Base-by-base conservation (phyloP, 2,113 vertebrate species). In the Atrichornis clamosus region DNA sequence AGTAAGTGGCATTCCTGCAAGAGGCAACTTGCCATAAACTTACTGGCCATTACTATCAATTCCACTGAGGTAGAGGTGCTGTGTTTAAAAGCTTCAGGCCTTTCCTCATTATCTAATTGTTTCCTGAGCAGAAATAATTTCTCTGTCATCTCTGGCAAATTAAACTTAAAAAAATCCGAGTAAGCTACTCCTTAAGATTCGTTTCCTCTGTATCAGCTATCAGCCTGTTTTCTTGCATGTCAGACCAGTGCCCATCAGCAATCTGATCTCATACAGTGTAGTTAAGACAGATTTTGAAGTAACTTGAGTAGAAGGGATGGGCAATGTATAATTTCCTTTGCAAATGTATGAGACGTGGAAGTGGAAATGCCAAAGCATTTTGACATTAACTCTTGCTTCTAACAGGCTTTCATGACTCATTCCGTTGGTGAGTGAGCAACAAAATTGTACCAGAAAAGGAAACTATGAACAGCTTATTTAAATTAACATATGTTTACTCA, bases 121-220 rank as follows among this genome's bases (percentile, higher is more conserved):
- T 96, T 95, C 68, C 87, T 49, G 44, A 90, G 33, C 67, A 95
- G 84, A 72, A 91, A 76, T 89, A 73, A 91, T 85, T 94, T 85
- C 37, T 88, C 70, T 83, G 53, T 58, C 75, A 87, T 62, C 28
- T 76, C 49, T 93, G 58, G 70, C 41, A 93, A 91, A 89, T 87
- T 62, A 94, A 84, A 69, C 3, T 10, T 17, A 24, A 65, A 49
- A 62, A 14, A 59, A 47, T 4, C 10, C 13, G 75, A 65, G 23
- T 37, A 84, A 84, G 16, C 9, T 46, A 27, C 23, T 84, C 22
- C 13, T 55, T 72, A 58, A 30, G 21, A 81, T 76, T 91, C 85
- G 26, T 76, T 95, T 93, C 37, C n/a, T 74, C 28, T 69, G 2
- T 62, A 23, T 33, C 35, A 80, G 22, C 9, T 33, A 67, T 12